Evolutionary conservation across 2,113 vertebrate species (phyloP).

Genomic region (Rhinolophus ferrumequinum): DNA sequence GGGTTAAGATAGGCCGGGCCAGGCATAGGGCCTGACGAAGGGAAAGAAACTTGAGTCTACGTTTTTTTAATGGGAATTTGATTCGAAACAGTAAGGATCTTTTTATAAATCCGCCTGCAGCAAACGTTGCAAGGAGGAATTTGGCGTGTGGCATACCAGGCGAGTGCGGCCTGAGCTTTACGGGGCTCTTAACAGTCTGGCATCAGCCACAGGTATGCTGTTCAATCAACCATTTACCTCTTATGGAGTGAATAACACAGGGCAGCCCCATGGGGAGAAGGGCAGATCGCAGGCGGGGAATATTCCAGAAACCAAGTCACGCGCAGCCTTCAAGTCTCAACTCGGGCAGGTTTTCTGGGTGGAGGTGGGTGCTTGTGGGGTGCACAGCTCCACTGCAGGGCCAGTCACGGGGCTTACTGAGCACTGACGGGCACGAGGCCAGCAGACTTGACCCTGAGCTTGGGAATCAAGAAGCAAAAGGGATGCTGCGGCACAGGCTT

Average conservation of each 20-base stretch:
- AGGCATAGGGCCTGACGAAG: background rate
- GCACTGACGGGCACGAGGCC: fast-evolving
- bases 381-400: fast-evolving
- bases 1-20: background rate
- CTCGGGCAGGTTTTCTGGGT: background rate
- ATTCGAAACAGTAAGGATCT: background rate
- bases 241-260: fast-evolving
- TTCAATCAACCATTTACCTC: background rate
- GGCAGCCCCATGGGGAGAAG: background rate
- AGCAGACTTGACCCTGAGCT: fast-evolving
- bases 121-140: background rate
- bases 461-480: background rate
- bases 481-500: fast-evolving
- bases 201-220: background rate
- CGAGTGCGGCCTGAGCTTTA: fast-evolving
- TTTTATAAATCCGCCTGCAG: background rate
- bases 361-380: fast-evolving
- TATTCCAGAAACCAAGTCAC: background rate
- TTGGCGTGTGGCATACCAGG: background rate
- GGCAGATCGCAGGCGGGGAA: background rate
- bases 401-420: fast-evolving
- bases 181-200: background rate
- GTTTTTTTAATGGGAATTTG: background rate
- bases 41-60: background rate
- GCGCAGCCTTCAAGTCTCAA: background rate